phyloP scores from a whole-genome alignment of 2,888 invertebrate genomes.

The Litoditis marina region DNA sequence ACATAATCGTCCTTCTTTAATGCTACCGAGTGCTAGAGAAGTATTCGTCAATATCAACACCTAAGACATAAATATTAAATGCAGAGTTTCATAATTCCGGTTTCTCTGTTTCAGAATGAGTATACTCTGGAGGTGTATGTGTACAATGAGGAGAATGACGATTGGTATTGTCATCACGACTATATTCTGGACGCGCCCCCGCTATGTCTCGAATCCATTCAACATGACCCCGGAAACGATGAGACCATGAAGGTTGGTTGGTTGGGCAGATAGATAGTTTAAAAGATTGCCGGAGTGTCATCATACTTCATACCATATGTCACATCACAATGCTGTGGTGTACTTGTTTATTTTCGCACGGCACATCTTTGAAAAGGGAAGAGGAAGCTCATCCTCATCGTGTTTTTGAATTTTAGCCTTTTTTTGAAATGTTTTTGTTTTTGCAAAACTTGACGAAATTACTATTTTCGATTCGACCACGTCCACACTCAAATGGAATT shows the following conservation, averaged over 20 bases:
- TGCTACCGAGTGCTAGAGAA: too few relatives aligned
- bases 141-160: constrained; percentile 82
- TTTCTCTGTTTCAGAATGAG: constrained; percentile 40
- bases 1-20: too few relatives aligned
- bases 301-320: not conserved
- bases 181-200: constrained; percentile 84
- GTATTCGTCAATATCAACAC: too few relatives aligned
- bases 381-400: too few relatives aligned
- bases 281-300: too few relatives aligned
- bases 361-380: too few relatives aligned
- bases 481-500: not conserved
- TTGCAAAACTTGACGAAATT: too few relatives aligned
- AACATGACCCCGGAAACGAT: constrained; percentile 77
- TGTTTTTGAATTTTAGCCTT: too few relatives aligned
- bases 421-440: constrained; percentile 52
- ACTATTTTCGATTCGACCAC: not conserved
- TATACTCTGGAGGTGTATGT: constrained; percentile 67
- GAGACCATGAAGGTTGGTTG: constrained; percentile 30
- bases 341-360: not conserved
- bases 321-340: constrained; percentile 1
- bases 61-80: too few relatives aligned
- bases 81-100: not conserved
- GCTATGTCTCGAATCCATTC: constrained; percentile 85
- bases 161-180: constrained; percentile 83
- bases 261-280: not conserved